Conservation (phyloP, 2,888 invertebrate species). For the Drosophila mayaguana region DNA sequence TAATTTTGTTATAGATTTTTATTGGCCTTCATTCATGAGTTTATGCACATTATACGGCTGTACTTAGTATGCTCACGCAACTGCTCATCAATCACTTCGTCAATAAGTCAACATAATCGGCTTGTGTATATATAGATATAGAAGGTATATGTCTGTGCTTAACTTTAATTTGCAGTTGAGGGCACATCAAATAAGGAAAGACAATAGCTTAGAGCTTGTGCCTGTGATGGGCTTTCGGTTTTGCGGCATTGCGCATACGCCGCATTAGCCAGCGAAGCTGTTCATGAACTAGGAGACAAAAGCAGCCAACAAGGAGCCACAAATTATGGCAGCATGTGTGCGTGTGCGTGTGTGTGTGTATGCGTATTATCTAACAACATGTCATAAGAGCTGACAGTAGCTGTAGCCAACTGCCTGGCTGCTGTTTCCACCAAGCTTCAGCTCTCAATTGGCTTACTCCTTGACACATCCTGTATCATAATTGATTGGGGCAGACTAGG, state of each 20-base stretch:
- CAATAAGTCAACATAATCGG: conserved; percentile 5
- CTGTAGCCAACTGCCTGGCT: conserved; percentile 12
- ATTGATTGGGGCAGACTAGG: conserved; percentile 58
- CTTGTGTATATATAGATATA: neutral
- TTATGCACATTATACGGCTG: neutral
- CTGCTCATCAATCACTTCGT: conserved; percentile 5
- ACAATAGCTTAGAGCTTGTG: conserved; percentile 34
- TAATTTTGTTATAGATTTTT: neutral
- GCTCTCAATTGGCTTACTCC: neutral
- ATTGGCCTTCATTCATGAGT: neutral
- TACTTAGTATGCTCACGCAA: neutral
- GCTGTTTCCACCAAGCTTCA: neutral
- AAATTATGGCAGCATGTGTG: conserved; percentile 64
- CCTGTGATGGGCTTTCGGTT: neutral
- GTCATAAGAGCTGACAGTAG: conserved; percentile 32
- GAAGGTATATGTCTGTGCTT: neutral
- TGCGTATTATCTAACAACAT: conserved; percentile 63
- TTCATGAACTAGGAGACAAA: conserved; percentile 47
- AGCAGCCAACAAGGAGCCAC: conserved; percentile 40
- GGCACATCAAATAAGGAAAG: conserved; percentile 17
- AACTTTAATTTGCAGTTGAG: conserved; percentile 31
- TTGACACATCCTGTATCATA: conserved; percentile 19
- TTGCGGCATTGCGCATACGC: conserved; percentile 59
- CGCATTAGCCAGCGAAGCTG: conserved; percentile 55
- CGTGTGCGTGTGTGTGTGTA: conserved; percentile 44